Evolutionary conservation across 2,888 invertebrate species (phyloP).

Genomic region (Catotricha subobsoleta): DNA sequence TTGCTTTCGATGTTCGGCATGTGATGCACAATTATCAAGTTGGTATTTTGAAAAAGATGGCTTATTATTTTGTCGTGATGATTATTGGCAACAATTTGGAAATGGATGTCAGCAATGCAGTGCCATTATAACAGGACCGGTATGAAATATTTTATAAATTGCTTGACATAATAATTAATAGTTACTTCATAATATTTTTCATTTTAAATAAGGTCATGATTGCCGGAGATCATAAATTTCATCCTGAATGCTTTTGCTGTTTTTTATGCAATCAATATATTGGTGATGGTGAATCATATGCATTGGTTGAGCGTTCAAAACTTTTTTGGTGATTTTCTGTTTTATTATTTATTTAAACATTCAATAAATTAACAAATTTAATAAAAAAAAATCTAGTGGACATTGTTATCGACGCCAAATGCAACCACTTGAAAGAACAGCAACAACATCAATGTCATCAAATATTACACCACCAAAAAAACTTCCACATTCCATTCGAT

Average conservation of each 20-base stretch:
- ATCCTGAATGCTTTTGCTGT: constrained; percentile 90
- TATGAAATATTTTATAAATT: too few relatives aligned
- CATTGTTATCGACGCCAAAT: constrained; percentile 54
- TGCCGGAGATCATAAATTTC: constrained; percentile 87
- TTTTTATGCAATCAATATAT: constrained; percentile 62
- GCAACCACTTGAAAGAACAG: constrained; percentile 23
- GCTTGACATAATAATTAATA: too few relatives aligned
- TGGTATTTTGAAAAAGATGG: constrained; percentile 93
- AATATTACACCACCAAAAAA: constrained; percentile 20
- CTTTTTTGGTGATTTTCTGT: constrained; percentile 53
- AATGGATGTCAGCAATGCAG: constrained; percentile 80
- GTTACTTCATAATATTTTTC: too few relatives aligned
- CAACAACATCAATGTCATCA: constrained; percentile 15
- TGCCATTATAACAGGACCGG: constrained; percentile 64
- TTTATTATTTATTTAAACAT: too few relatives aligned
- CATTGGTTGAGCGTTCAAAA: constrained; percentile 74
- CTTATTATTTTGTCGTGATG: constrained; percentile 68
- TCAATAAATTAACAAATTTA: too few relatives aligned
- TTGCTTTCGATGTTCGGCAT: constrained; percentile 84
- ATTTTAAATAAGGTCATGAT: too few relatives aligned
- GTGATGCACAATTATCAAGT: constrained; percentile 62
- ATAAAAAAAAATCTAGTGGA: too few relatives aligned
- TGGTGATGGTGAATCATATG: constrained; percentile 84
- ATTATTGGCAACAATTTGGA: constrained; percentile 76
- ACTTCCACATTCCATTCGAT: constrained; percentile 65